A percentile compares a stretch with the other conserved stretches of the same genome.
These are phyloP conservation scores for Hapalemur alaotrensis DNA, from an alignment of 2,797 vertebrate genomes.

Conservation along the genomic window DNA sequence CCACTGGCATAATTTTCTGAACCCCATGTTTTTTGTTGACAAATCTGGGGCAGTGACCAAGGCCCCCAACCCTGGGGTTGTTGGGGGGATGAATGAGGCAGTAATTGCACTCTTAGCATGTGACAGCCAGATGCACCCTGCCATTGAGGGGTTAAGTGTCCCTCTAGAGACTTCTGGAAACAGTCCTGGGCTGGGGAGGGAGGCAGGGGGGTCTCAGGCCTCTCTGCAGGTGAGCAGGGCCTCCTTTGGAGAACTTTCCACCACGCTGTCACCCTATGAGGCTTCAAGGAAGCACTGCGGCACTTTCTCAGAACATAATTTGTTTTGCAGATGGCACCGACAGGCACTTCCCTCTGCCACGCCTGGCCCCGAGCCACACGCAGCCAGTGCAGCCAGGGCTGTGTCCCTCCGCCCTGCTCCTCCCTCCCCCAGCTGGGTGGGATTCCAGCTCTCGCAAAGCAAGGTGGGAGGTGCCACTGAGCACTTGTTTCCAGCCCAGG, in stretches of 20 bases:
- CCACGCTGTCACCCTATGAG: rapidly evolving
- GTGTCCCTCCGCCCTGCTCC: background rate
- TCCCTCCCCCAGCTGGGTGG: rapidly evolving
- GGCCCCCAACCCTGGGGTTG: background rate
- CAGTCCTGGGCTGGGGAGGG: background rate
- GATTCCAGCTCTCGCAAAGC: background rate
- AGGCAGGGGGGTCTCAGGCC: background rate
- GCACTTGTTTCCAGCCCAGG: background rate
- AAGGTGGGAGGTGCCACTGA: background rate
- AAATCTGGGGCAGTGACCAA: background rate
- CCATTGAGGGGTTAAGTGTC: background rate
- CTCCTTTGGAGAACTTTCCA: background rate
- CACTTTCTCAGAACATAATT: slow-evolving; percentile 30
- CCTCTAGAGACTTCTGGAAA: background rate
- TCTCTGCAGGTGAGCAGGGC: background rate
- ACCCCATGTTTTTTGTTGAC: background rate
- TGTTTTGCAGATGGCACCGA: background rate
- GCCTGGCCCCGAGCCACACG: background rate
- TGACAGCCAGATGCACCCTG: background rate
- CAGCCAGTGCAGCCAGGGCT: background rate
- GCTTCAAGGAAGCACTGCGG: slow-evolving; percentile 41
- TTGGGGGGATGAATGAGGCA: background rate
- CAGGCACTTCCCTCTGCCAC: background rate
- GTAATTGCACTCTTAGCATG: background rate
- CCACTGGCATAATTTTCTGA: rapidly evolving